Base-by-base conservation (phyloP, 2,797 vertebrate species). In the Harpagifer antarcticus region DNA sequence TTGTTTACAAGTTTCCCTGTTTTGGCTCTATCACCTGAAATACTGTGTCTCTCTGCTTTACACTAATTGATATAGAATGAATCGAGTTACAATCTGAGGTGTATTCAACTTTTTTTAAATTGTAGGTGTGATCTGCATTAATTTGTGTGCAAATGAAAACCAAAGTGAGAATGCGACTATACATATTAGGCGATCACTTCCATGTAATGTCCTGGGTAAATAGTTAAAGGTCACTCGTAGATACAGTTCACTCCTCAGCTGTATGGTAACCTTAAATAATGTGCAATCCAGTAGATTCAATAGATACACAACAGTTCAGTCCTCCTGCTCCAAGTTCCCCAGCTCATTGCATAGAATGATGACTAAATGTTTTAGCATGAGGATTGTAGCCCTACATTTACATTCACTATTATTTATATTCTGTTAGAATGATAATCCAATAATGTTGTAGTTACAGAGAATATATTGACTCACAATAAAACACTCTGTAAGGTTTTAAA, bases 391-490 rank as follows among this genome's bases (percentile, higher is more conserved):
- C 76, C 50, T 65, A 61, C 64, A 69, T 77, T 81, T 82, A 52
- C 74, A 84, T 78, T 70, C 66, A 78, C 72, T 58, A n/a, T 83
- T 81, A 70, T 72, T 88, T 84, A 70, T 86, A 75, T 86, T 81
- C 40, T 88, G 81, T 90, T 70, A 56, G 64, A 84, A 78, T 45
- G 50, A 74, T 69, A 40, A 84, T 75, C 53, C 40, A 82, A 81
- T 86, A 68, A 80, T 90, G 92, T 90, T 92, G 87, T 91, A 90
- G 85, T 79, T 81, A 73, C 79, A 88, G 86, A 89, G 80, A 86
- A 86, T 91, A 87, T 86, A 84, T 88, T 76, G 69, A 86, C 72
- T 81, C 74, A 83, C 68, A 67, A 56, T 70, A 47, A 86, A 81
- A 83, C 7, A 19, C 65, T 86, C 74, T 81, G 79, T 50, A 86